Conservation (phyloP, 2,888 invertebrate genomes). For the Microchrysa polita region DNA sequence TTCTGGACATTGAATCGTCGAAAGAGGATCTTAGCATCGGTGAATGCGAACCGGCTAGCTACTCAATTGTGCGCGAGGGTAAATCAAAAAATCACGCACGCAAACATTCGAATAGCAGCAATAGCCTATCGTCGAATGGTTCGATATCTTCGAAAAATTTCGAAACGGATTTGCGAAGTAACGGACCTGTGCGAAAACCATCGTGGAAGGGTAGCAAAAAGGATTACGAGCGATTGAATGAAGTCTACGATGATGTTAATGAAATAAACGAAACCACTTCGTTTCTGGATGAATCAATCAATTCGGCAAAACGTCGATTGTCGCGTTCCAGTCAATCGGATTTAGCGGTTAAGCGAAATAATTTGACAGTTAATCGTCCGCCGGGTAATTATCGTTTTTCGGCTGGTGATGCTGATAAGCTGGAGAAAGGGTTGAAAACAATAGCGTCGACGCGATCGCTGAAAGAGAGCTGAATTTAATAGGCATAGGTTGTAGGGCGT, state of each 20-base stretch:
- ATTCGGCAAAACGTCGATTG: slow-evolving; percentile 42
- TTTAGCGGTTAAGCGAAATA: slow-evolving; percentile 44
- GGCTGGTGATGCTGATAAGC: slow-evolving; percentile 74
- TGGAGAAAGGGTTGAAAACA: slow-evolving; percentile 68
- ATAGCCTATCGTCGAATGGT: slow-evolving; percentile 53
- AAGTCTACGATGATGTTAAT: slow-evolving; percentile 54
- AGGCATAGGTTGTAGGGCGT: background rate
- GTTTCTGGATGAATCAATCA: slow-evolving; percentile 45
- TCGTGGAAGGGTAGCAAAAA: slow-evolving; percentile 58
- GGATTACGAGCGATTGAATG: slow-evolving; percentile 59
- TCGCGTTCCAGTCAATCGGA: slow-evolving; percentile 53
- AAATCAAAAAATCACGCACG: slow-evolving; percentile 54
- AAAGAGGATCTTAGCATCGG: slow-evolving; percentile 43
- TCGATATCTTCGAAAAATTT: slow-evolving; percentile 39
- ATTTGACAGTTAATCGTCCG: slow-evolving; percentile 54
- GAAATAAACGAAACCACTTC: slow-evolving; percentile 49
- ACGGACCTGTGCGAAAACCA: slow-evolving; percentile 55
- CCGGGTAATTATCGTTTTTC: slow-evolving; percentile 71
- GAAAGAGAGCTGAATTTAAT: slow-evolving; percentile 66
- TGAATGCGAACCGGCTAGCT: slow-evolving; percentile 42
- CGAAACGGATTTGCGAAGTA: slow-evolving; percentile 44
- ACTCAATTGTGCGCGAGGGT: slow-evolving; percentile 48
- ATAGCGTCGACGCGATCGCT: slow-evolving; percentile 74
- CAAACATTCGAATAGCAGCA: slow-evolving; percentile 50
- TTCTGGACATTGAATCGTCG: slow-evolving; percentile 53